Percentiles rank a stretch among this genome's conserved stretches.
Evolutionary conservation across 2,113 vertebrate genomes (phyloP).

Genomic region (Notothenia coriiceps): DNA sequence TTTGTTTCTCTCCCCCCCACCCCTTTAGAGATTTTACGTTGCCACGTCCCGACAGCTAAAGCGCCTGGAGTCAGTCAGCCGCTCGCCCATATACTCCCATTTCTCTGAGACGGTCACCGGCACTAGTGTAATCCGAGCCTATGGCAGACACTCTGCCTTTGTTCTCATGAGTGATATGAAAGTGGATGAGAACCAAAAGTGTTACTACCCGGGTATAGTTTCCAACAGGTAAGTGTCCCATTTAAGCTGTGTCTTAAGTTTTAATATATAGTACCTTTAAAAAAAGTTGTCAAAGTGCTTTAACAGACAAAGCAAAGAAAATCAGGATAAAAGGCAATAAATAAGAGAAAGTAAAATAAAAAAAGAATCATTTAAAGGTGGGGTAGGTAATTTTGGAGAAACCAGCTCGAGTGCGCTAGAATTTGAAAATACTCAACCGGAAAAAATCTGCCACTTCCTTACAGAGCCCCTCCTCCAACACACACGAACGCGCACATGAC

Average conservation of each 20-base stretch:
- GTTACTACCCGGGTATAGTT: conserved; percentile 90
- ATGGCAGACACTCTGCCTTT: conserved; percentile 86
- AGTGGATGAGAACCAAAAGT: conserved; percentile 93
- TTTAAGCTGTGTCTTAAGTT: not conserved
- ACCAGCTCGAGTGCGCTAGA: too few relatives aligned
- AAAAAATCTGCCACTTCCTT: too few relatives aligned
- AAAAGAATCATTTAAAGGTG: too few relatives aligned
- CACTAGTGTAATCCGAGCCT: conserved; percentile 93
- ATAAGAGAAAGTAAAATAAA: too few relatives aligned
- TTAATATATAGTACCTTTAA: too few relatives aligned
- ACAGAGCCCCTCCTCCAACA: too few relatives aligned
- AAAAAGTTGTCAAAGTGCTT: too few relatives aligned
- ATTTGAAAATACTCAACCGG: too few relatives aligned
- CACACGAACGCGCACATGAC: too few relatives aligned
- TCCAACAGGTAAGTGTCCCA: conserved; percentile 90
- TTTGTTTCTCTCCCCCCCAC: conserved; percentile 56
- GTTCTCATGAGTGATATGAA: conserved; percentile 86
- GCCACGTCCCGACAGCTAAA: conserved; percentile 96
- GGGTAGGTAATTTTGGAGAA: too few relatives aligned
- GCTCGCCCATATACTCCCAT: conserved; percentile 97
- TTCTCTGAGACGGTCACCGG: conserved; percentile 96
- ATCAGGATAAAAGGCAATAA: too few relatives aligned
- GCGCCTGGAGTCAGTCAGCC: conserved; percentile 94
- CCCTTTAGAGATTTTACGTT: conserved; percentile 93
- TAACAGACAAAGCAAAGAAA: too few relatives aligned